phyloP scores from a whole-genome alignment of 1,140 invertebrate species.

The Chrysopa pallens region DNA sequence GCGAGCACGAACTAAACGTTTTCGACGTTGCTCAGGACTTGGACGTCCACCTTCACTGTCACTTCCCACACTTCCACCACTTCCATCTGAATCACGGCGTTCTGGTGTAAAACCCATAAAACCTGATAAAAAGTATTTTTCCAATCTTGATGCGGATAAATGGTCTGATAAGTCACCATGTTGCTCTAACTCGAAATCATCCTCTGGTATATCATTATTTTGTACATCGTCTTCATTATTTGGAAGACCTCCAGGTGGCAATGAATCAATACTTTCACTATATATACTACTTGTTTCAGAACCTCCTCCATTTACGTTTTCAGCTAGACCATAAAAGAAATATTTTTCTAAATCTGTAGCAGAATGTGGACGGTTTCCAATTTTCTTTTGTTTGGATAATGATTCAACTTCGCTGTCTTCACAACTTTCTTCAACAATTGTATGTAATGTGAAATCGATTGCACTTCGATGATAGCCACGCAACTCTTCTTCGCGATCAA shows the following conservation, averaged over 20 bases:
- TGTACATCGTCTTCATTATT: slow-evolving; percentile 26
- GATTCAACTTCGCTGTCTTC: slow-evolving; percentile 72
- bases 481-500: slow-evolving; percentile 61
- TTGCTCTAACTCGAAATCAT: too few relatives aligned
- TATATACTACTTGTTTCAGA: slow-evolving; percentile 79
- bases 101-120: slow-evolving; percentile 63
- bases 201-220: slow-evolving; percentile 41
- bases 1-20: slow-evolving; percentile 55
- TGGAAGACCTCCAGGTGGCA: slow-evolving; percentile 30
- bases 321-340: slow-evolving; percentile 70
- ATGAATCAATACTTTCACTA: slow-evolving; percentile 60
- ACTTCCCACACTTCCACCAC: slow-evolving; percentile 58
- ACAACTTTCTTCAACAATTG: slow-evolving; percentile 85
- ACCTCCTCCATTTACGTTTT: slow-evolving; percentile 43
- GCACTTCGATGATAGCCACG: slow-evolving; percentile 58
- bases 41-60: slow-evolving; percentile 71
- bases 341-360: slow-evolving; percentile 80
- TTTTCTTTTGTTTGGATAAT: slow-evolving; percentile 28
- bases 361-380: slow-evolving; percentile 36
- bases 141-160: slow-evolving; percentile 62
- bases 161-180: too few relatives aligned
- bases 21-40: slow-evolving; percentile 67
- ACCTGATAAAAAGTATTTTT: slow-evolving; percentile 78
- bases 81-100: slow-evolving; percentile 61
- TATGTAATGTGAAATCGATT: slow-evolving; percentile 80